Conservation (phyloP, 2,113 vertebrate species). For the Podiceps cristatus region DNA sequence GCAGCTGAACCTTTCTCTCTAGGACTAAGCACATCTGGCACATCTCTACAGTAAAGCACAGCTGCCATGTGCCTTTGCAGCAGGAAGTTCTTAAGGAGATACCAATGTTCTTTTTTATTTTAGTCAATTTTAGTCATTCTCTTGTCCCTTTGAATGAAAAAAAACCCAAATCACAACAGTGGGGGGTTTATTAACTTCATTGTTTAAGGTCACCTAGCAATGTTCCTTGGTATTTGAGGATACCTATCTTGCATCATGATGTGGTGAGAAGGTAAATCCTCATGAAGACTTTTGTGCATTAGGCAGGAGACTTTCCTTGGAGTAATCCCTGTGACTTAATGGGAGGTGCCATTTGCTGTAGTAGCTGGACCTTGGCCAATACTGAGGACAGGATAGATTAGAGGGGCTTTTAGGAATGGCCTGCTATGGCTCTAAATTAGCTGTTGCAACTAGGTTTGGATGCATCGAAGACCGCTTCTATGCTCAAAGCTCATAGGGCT, state of each 20-base stretch:
- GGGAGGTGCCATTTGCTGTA: background rate
- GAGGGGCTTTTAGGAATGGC: background rate
- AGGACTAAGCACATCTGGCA: background rate
- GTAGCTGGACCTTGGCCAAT: background rate
- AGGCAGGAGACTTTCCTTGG: background rate
- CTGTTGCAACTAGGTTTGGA: background rate
- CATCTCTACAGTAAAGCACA: background rate
- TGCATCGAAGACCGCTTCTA: rapidly evolving
- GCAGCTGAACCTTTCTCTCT: background rate
- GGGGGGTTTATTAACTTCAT: background rate
- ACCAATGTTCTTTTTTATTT: background rate
- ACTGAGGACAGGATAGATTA: background rate
- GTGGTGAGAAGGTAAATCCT: background rate
- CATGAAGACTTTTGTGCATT: background rate
- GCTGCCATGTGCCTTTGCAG: background rate
- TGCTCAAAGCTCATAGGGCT: background rate
- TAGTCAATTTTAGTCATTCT: background rate
- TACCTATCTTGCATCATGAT: background rate
- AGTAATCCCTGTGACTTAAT: background rate
- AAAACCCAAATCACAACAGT: background rate
- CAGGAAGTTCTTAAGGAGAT: background rate
- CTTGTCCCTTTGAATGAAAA: background rate
- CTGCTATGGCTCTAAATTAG: background rate
- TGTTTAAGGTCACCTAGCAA: background rate
- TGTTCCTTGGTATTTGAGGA: background rate